Evolutionary conservation across 2,113 vertebrate species (phyloP).

Genomic region (Artemisiospiza belli): DNA sequence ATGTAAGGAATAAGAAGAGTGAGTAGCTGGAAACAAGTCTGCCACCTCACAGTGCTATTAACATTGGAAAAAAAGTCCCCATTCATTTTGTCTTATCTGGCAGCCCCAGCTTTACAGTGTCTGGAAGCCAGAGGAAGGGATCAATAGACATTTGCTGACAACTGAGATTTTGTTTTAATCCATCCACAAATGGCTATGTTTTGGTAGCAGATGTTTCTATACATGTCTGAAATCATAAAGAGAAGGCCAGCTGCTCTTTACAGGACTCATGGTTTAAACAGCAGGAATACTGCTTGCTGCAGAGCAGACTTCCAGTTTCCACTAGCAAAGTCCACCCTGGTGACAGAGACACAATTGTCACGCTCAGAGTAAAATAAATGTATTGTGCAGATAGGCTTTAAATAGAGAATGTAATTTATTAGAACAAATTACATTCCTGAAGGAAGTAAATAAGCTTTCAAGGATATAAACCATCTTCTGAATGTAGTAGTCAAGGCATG

Average conservation of each 20-base stretch:
- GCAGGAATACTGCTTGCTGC: background rate
- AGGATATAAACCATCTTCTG: background rate
- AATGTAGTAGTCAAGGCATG: background rate
- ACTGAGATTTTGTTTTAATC: background rate
- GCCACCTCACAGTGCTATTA: background rate
- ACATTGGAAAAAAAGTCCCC: background rate
- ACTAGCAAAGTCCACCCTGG: background rate
- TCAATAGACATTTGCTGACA: background rate
- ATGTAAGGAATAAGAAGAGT: background rate
- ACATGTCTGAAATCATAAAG: background rate
- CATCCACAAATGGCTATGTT: background rate
- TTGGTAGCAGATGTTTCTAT: background rate
- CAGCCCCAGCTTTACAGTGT: background rate
- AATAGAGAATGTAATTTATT: background rate
- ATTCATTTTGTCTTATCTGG: background rate
- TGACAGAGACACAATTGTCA: background rate
- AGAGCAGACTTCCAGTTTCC: background rate
- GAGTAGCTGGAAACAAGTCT: background rate
- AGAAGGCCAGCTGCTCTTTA: background rate
- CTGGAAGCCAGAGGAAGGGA: background rate
- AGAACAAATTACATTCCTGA: background rate
- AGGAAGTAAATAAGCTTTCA: background rate
- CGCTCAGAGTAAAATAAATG: background rate
- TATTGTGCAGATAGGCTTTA: background rate
- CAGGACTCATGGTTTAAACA: background rate